Conservation (phyloP, 2,888 invertebrate species). For the Pardosa pseudoannulata region DNA sequence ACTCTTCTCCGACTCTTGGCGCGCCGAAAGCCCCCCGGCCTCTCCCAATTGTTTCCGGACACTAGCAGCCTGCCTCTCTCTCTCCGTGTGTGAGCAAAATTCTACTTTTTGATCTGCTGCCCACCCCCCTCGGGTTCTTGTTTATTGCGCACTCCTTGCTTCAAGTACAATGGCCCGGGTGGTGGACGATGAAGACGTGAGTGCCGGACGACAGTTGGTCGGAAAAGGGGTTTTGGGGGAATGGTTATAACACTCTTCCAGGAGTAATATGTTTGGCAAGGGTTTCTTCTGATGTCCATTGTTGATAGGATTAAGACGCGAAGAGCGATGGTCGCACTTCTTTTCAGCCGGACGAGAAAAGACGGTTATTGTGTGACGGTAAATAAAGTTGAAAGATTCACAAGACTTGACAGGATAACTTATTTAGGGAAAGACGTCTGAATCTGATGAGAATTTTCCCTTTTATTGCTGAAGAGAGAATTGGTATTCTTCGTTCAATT, state of each 20-base stretch:
- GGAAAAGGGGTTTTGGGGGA: constrained; percentile 14
- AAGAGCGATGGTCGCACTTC: background rate
- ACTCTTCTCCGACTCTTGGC: background rate
- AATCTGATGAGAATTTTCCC: too few species aligned
- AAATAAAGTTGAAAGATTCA: background rate
- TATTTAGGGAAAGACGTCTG: too few species aligned
- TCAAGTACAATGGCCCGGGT: constrained; percentile 18
- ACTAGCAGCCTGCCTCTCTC: background rate
- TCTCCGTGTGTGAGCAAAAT: constrained; percentile 1
- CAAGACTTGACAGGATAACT: too few species aligned
- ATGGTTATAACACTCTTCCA: background rate
- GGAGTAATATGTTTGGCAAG: background rate
- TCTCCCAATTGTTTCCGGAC: background rate
- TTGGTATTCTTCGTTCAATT: too few species aligned
- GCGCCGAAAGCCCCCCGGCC: background rate
- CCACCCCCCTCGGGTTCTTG: constrained; percentile 5
- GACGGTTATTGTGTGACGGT: background rate
- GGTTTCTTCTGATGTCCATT: constrained; percentile 19
- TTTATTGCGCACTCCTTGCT: constrained; percentile 25
- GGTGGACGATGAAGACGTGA: constrained; percentile 44
- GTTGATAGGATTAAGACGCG: constrained; percentile 26
- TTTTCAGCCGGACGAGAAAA: background rate
- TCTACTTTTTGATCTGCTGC: constrained; percentile 9
- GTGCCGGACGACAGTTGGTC: constrained; percentile 17
- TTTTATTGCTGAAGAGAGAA: too few species aligned